These are phyloP conservation scores for Campoplex capitator DNA, from an alignment of 2,888 invertebrate species.

Conservation along the genomic window DNA sequence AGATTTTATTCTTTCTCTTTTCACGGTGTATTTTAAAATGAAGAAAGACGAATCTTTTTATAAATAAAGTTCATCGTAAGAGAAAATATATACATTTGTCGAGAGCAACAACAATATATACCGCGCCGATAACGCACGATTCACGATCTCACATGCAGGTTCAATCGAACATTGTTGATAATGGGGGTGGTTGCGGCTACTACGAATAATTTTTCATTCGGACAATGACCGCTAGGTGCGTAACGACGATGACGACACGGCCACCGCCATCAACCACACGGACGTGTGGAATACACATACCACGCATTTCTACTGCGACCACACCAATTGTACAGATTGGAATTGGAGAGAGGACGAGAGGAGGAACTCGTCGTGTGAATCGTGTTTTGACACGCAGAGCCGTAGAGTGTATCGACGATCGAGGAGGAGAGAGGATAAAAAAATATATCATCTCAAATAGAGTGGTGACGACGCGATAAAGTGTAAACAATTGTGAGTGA, in stretches of 20 bases:
- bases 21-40: neutral
- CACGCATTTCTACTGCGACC: too few relatives aligned
- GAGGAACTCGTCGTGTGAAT: neutral
- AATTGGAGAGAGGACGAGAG: too few relatives aligned
- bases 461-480: neutral
- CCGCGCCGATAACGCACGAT: neutral
- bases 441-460: neutral
- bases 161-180: neutral
- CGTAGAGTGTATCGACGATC: too few relatives aligned
- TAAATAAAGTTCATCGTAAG: neutral
- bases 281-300: neutral
- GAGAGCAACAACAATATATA: neutral
- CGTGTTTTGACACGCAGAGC: slow-evolving; percentile 4
- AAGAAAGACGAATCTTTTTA: neutral
- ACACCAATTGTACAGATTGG: neutral
- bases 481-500: neutral
- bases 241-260: neutral
- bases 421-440: neutral
- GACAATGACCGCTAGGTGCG: slow-evolving; percentile 9
- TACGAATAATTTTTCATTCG: neutral
- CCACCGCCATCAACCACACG: neutral
- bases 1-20: neutral
- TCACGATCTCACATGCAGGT: neutral
- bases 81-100: neutral
- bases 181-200: neutral